phyloP scores from a whole-genome alignment of 2,888 invertebrate genomes.

The Pammene fasciana region DNA sequence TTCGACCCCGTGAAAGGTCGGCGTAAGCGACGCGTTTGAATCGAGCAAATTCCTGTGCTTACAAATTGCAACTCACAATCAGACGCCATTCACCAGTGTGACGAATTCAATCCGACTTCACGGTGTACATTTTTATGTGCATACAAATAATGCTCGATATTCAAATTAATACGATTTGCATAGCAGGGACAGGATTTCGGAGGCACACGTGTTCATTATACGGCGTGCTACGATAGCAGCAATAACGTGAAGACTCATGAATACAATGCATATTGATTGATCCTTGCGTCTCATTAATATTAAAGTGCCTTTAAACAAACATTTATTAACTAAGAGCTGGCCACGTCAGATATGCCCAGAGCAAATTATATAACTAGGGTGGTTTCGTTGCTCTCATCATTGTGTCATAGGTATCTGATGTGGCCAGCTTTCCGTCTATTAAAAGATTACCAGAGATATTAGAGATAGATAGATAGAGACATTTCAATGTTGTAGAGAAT shows the following conservation, averaged over 20 bases:
- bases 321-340: too few species aligned
- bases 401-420: too few species aligned
- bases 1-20: conserved; percentile 32
- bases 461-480: too few species aligned
- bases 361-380: too few species aligned
- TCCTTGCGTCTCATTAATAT: not conserved
- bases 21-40: conserved; percentile 37
- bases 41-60: conserved; percentile 40
- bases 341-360: too few species aligned
- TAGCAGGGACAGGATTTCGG: conserved; percentile 9
- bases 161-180: conserved; percentile 31
- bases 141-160: conserved; percentile 37
- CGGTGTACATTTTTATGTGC: conserved; percentile 40
- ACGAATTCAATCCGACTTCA: conserved; percentile 35
- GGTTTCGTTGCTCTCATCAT: too few species aligned
- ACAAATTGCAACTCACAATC: conserved; percentile 41
- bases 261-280: conserved; percentile 15
- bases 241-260: conserved; percentile 17
- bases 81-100: conserved; percentile 36
- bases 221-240: conserved; percentile 6
- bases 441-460: too few species aligned
- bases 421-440: too few species aligned
- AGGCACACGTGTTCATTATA: conserved; percentile 15
- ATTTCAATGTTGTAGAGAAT: too few species aligned
- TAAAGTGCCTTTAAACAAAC: not conserved